Percentiles rank a stretch among this genome's conserved stretches.
Conservation (phyloP, 2,888 invertebrate species). For the Gymnoscelis rufifasciata region DNA sequence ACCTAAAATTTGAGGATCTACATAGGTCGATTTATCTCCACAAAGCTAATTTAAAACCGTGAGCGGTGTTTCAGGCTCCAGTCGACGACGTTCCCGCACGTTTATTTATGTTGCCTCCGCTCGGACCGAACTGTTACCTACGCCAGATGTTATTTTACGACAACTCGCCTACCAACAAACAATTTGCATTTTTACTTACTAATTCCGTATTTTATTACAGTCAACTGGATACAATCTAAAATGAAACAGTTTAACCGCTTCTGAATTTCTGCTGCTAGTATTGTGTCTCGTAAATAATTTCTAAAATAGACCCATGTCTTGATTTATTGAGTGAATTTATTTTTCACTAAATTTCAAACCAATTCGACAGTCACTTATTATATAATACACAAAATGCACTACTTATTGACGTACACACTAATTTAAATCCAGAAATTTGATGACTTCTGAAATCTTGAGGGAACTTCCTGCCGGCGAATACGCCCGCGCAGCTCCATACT, state of each 20-base stretch:
- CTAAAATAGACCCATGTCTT: background rate
- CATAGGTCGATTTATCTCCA: slow-evolving; percentile 21
- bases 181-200: slow-evolving; percentile 47
- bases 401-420: slow-evolving; percentile 10
- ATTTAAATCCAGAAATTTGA: slow-evolving; percentile 7
- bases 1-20: slow-evolving; percentile 7
- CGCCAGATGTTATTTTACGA: slow-evolving; percentile 76
- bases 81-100: slow-evolving; percentile 53
- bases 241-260: slow-evolving; percentile 11
- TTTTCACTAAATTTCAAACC: background rate
- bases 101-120: slow-evolving; percentile 74
- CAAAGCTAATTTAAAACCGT: slow-evolving; percentile 35
- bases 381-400: slow-evolving; percentile 14
- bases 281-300: background rate
- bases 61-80: slow-evolving; percentile 31
- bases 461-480: slow-evolving; percentile 51
- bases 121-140: slow-evolving; percentile 69
- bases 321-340: background rate
- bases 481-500: slow-evolving; percentile 90
- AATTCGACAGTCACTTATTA: slow-evolving; percentile 9
- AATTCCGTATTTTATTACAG: slow-evolving; percentile 32
- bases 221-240: slow-evolving; percentile 21
- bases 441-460: slow-evolving; percentile 39
- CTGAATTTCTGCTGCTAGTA: slow-evolving; percentile 5
- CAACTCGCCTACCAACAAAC: slow-evolving; percentile 63